Percentiles rank a stretch among this genome's conserved stretches.
Evolutionary conservation across 2,888 invertebrate species (phyloP).

Genomic region (Lepidocyrtinus sp.): DNA sequence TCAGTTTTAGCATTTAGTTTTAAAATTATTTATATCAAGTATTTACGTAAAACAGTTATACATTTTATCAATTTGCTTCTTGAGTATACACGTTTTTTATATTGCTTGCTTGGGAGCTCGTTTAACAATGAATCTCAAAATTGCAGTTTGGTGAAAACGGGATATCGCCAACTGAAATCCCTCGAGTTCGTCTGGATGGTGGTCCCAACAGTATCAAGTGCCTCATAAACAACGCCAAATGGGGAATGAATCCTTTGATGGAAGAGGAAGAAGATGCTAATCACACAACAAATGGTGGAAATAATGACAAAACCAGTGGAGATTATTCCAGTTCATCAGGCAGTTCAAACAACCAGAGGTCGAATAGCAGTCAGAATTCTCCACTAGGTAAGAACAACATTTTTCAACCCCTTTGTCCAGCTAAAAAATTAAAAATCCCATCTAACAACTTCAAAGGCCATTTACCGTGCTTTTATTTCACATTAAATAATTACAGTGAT

Average conservation of each 20-base stretch:
- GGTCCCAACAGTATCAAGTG: constrained; percentile 69
- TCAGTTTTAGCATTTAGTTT: too few species aligned
- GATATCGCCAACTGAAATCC: constrained; percentile 67
- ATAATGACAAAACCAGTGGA: constrained; percentile 57
- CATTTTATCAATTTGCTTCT: neutral
- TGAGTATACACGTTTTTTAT: too few species aligned
- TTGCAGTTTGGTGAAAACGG: constrained; percentile 65
- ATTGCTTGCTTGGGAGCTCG: too few species aligned
- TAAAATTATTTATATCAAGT: too few species aligned
- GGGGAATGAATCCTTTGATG: constrained; percentile 70
- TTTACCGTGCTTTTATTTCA: too few species aligned
- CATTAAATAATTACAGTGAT: too few species aligned
- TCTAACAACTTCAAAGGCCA: too few species aligned
- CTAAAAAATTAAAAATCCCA: too few species aligned
- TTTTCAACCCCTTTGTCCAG: too few species aligned
- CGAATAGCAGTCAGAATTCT: constrained; percentile 63
- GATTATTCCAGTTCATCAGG: constrained; percentile 55
- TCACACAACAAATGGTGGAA: constrained; percentile 33
- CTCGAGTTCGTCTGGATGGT: constrained; percentile 68
- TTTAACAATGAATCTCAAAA: neutral
- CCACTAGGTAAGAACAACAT: constrained; percentile 62
- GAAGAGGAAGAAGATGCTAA: constrained; percentile 68
- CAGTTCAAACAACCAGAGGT: constrained; percentile 60
- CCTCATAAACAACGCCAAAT: constrained; percentile 69
- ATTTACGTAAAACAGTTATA: too few species aligned